Conservation (phyloP, 2,888 invertebrate species). For the Volucella inanis region DNA sequence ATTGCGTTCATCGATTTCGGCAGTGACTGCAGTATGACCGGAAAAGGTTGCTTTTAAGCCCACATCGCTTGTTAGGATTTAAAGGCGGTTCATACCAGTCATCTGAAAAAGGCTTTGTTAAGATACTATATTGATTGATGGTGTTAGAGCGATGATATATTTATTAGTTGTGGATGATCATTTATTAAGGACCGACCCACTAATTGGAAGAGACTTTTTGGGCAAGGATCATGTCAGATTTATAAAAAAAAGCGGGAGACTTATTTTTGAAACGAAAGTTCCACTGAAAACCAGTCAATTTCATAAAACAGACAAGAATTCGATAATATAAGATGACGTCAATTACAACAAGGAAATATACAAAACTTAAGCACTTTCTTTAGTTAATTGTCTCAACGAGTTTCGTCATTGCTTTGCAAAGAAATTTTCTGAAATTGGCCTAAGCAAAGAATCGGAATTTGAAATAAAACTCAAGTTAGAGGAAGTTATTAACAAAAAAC, state of each 20-base stretch:
- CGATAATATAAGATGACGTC: neutral
- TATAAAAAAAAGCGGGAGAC: neutral
- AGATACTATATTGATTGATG: neutral
- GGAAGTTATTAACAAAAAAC: neutral
- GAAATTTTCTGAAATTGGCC: neutral
- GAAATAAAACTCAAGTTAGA: too few relatives aligned
- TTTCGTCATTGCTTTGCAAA: conserved; percentile 23
- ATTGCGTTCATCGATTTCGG: neutral
- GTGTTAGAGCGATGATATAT: neutral
- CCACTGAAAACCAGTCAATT: neutral
- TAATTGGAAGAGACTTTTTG: conserved; percentile 7
- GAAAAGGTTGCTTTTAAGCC: neutral
- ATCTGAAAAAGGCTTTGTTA: neutral
- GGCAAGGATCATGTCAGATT: neutral
- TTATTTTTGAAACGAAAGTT: neutral
- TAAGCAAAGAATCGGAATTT: too few relatives aligned
- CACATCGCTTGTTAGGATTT: conserved; percentile 12
- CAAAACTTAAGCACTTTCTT: neutral
- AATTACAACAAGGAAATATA: neutral
- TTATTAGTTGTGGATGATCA: neutral
- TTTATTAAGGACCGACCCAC: neutral
- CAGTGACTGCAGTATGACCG: too few relatives aligned
- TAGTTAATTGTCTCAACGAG: conserved; percentile 1
- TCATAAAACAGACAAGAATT: neutral
- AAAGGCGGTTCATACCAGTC: neutral